Percentiles rank a stretch among this genome's conserved stretches.
Conservation (phyloP, 2,888 invertebrate genomes). For the Amblyjoppa fuscipennis region DNA sequence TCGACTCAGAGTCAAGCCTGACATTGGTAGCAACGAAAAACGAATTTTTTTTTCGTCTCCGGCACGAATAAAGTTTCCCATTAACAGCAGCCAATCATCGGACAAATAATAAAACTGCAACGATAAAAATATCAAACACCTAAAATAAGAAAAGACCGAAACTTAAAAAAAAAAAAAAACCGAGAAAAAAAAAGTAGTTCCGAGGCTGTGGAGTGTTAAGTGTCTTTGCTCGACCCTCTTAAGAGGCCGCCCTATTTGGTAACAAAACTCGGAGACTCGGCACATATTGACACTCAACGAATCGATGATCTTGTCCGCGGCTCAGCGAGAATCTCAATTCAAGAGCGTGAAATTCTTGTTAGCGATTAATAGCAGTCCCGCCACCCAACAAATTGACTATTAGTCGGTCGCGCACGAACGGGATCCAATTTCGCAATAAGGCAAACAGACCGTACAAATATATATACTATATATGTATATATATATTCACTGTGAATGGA, state of each 20-base stretch:
- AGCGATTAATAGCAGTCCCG: constrained; percentile 31
- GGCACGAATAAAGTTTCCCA: no score
- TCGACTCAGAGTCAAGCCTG: no score
- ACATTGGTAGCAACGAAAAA: no score
- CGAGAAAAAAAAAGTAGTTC: no score
- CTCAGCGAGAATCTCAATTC: neutral
- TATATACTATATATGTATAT: constrained; percentile 10
- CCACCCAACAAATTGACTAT: constrained; percentile 47
- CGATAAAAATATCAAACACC: no score
- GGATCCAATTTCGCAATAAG: constrained; percentile 43
- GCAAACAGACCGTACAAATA: constrained; percentile 33
- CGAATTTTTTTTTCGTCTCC: no score
- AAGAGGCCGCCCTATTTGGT: neutral
- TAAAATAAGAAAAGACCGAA: no score
- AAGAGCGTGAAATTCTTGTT: constrained; percentile 16
- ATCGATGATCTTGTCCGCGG: neutral
- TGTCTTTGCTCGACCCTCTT: neutral
- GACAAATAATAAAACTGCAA: no score
- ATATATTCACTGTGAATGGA: constrained; percentile 17
- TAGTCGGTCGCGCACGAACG: constrained; percentile 34
- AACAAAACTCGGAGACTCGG: neutral
- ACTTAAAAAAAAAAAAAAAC: no score
- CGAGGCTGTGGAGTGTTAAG: neutral
- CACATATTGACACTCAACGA: neutral
- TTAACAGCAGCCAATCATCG: no score